Evolutionary conservation across 2,113 vertebrate species (phyloP).

Genomic region (Smithornis capensis): DNA sequence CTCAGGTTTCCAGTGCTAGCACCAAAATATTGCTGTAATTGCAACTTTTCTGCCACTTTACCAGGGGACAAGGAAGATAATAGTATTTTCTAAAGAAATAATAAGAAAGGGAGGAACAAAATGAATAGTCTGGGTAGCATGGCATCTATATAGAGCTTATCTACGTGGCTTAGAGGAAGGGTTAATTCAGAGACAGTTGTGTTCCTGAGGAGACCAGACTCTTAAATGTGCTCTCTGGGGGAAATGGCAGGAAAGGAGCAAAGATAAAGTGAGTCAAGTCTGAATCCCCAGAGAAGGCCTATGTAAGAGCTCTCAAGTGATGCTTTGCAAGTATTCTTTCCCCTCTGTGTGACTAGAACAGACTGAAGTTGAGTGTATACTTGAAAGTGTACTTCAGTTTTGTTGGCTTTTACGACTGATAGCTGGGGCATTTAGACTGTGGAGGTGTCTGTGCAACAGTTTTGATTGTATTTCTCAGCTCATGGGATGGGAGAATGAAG

Average conservation of each 20-base stretch:
- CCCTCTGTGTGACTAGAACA: neutral
- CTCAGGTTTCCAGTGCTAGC: neutral
- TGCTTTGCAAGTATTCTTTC: neutral
- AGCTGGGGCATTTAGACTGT: too few relatives aligned
- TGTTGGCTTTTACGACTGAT: neutral
- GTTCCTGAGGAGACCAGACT: neutral
- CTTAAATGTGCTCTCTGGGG: neutral
- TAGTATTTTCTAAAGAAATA: neutral
- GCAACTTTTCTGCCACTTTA: neutral
- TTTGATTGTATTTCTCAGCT: neutral
- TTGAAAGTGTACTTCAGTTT: neutral
- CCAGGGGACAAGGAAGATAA: neutral
- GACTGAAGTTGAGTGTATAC: neutral
- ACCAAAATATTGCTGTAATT: neutral
- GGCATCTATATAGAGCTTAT: too few relatives aligned
- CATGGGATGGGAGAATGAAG: neutral
- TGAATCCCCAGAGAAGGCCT: neutral
- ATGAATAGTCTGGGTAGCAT: rapidly evolving
- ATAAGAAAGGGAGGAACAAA: neutral
- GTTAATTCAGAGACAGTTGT: neutral
- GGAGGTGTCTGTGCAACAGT: neutral
- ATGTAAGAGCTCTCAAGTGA: neutral
- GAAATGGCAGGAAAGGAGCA: neutral
- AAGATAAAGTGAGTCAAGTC: neutral
- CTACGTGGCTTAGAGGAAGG: neutral